These are phyloP conservation scores for Choloepus hoffmanni DNA, from an alignment of 2,113 vertebrate genomes.

Conservation along the genomic window DNA sequence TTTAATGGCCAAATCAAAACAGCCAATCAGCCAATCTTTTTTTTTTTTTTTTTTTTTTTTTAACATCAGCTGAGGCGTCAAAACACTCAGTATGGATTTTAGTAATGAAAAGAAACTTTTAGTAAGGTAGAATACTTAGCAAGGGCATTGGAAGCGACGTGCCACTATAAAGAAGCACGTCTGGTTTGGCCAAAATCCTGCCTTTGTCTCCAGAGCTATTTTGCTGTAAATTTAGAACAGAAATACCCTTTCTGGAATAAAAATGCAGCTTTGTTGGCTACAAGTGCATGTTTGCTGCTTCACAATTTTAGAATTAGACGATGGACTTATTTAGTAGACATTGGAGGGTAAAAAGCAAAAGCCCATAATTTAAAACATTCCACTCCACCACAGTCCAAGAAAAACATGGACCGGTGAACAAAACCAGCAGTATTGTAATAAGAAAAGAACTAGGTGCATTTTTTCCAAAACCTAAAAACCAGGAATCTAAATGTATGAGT, in stretches of 20 bases:
- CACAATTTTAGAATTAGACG: constrained; percentile 90
- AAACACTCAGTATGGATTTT: constrained; percentile 81
- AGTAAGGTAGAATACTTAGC: constrained; percentile 81
- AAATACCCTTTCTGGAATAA: constrained; percentile 86
- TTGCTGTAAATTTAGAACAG: constrained; percentile 90
- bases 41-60: not conserved
- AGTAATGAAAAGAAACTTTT: constrained; percentile 81
- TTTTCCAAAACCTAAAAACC: constrained; percentile 89
- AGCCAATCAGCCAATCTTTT: not conserved
- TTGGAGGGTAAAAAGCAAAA: constrained; percentile 89
- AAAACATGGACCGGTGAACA: constrained; percentile 89
- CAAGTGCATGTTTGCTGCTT: constrained; percentile 87
- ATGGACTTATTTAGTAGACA: constrained; percentile 90
- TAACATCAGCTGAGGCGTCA: constrained; percentile 75
- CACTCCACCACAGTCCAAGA: constrained; percentile 88
- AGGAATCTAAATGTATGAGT: constrained; percentile 87
- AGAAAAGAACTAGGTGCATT: constrained; percentile 91
- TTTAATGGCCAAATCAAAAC: constrained; percentile 71
- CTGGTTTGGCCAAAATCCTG: constrained; percentile 85
- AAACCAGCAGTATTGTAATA: constrained; percentile 91
- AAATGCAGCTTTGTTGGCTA: constrained; percentile 88
- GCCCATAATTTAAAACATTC: constrained; percentile 90
- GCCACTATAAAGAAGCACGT: constrained; percentile 82
- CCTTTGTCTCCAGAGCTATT: constrained; percentile 87
- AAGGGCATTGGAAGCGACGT: constrained; percentile 80